Evolutionary conservation across 64 coral and sea anemone species (phyloP), one percentile per base, ranked within the genome.

Genomic region (Montipora capricornis): DNA sequence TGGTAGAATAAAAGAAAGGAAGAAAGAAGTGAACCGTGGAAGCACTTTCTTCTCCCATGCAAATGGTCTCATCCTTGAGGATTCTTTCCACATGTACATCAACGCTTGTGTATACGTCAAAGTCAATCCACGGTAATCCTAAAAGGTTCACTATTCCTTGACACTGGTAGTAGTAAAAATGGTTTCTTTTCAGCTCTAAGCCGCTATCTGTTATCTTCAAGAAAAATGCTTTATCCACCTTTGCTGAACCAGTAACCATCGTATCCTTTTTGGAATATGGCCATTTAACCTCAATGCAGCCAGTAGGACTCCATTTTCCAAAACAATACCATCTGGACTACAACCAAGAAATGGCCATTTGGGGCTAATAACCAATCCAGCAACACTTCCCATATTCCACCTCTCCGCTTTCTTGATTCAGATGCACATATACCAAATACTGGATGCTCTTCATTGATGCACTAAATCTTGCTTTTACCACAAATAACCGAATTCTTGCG

Each of bases 271-370:
- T 67, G 13, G 76, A 51, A 89, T 81, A 89, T 20, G 92, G 83
- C 46, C 85, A 88, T 94, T 94, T 94, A 48, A 88, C 24, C 22
- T 93, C 92, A 81, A 88, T 79, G 44, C 78, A 79, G 7, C 76
- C 84, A 50, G 58, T 79, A 11, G 77, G 75, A 47, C 50, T 26
- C 13, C 70, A 59, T 46, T 88, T 64, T 84, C 79, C 60, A 44
- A 49, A 57, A 95, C 10, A 83, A 80, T 52, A 64, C 80, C 80
- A 91, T 94, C 87, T 61, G 87, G 79, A 84, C 93, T 90, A 74
- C 85, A 94, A 71, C 61, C 37, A 37, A 87, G 37, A 55, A 73
- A 93, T 80, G 70, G 69, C 70, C 69, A 76, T 12, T 75, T 59
- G 10, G 53, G 37, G n/a, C 74, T 78, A 3, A 93, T 60, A 17